phyloP scores from a whole-genome alignment of 2,113 vertebrate species.

The Brachyhypopomus occidentalis region DNA sequence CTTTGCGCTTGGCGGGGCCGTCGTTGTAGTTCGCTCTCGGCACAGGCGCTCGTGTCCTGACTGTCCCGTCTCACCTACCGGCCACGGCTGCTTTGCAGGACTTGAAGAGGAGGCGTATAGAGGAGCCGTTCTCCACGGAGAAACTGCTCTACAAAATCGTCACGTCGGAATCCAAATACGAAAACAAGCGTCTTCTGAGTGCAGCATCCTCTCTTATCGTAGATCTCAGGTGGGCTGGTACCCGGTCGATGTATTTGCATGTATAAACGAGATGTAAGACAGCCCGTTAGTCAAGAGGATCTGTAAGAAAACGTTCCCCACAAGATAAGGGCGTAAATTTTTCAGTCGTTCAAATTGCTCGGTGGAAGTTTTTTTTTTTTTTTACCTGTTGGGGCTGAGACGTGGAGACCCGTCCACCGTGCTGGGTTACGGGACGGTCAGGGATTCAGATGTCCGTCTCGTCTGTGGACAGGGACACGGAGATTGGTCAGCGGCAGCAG shows the following conservation, averaged over 20 bases:
- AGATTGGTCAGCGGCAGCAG: constrained; percentile 84
- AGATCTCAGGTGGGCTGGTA: constrained; percentile 82
- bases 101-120: constrained; percentile 84
- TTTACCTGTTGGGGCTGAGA: not conserved
- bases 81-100: constrained; percentile 69
- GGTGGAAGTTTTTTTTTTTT: too few species aligned
- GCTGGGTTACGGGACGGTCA: too few species aligned
- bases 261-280: not conserved
- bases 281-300: too few species aligned
- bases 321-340: too few species aligned
- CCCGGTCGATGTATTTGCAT: not conserved
- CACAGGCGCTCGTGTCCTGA: not conserved
- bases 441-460: not conserved
- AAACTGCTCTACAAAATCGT: constrained; percentile 89
- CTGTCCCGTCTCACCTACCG: not conserved
- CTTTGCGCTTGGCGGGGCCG: not conserved
- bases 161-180: constrained; percentile 84
- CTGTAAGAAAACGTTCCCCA: too few species aligned
- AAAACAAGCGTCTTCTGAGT: constrained; percentile 81
- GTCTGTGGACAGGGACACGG: constrained; percentile 78
- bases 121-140: constrained; percentile 89
- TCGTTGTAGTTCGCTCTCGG: too few species aligned
- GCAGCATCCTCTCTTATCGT: constrained; percentile 83
- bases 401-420: not conserved
- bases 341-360: too few species aligned